phyloP scores from a whole-genome alignment of 2,888 invertebrate genomes.

The Synanthedon vespiformis region DNA sequence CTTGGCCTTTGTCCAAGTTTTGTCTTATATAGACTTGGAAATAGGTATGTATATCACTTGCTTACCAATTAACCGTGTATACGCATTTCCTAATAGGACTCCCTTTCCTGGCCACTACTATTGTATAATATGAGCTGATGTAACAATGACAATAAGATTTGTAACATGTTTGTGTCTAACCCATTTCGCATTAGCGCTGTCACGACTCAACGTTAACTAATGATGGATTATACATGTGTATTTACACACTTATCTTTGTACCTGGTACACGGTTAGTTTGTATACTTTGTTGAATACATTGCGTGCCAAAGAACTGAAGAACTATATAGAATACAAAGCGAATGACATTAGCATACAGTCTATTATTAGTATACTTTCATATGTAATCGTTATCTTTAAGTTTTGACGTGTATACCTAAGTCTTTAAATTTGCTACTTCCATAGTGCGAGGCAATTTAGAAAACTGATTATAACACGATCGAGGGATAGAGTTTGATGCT shows the following conservation, averaged over 20 bases:
- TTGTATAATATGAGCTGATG: constrained; percentile 21
- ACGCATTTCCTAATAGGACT: constrained; percentile 6
- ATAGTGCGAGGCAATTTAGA: too few species aligned
- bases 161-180: constrained; percentile 32
- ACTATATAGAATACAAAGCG: background rate
- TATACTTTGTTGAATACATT: background rate
- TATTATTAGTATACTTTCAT: too few species aligned
- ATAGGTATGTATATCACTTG: background rate
- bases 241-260: background rate
- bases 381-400: too few species aligned
- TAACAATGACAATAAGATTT: constrained; percentile 29
- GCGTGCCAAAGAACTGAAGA: background rate
- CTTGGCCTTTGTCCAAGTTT: too few species aligned
- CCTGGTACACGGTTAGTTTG: background rate
- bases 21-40: background rate
- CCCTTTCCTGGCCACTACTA: constrained; percentile 9
- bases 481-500: too few species aligned
- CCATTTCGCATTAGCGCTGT: constrained; percentile 26
- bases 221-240: background rate
- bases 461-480: too few species aligned
- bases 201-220: constrained; percentile 13
- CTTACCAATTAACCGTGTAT: constrained; percentile 6
- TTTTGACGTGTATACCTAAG: too few species aligned
- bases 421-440: too few species aligned
- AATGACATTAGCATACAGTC: background rate